A percentile compares a stretch with the other conserved stretches of the same genome.
Conservation (phyloP, 2,797 vertebrate species). For the Sparidentex hasta region DNA sequence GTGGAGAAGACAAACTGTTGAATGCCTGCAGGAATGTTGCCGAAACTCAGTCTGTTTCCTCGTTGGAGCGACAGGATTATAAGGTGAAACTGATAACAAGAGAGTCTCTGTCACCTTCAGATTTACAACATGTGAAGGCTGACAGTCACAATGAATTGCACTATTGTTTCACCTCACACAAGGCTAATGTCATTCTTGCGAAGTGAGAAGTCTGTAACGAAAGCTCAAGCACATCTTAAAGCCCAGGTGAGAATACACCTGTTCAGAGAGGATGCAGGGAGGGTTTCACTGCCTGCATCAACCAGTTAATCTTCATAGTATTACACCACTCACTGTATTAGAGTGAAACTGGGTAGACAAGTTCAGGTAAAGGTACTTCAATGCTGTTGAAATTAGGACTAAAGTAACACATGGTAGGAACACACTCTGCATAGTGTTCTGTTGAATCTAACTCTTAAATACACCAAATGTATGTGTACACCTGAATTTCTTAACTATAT, state of each 20-base stretch:
- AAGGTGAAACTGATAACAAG: conserved; percentile 30
- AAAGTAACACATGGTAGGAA: background rate
- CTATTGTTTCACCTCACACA: conserved; percentile 23
- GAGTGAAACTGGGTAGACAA: background rate
- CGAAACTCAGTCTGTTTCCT: background rate
- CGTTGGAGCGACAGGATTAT: conserved; percentile 30
- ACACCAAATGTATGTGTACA: background rate
- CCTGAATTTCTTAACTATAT: no score
- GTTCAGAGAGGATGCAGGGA: background rate
- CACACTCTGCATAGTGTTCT: fast-evolving
- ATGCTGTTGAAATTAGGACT: background rate
- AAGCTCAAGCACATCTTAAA: background rate
- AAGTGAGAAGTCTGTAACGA: conserved; percentile 6
- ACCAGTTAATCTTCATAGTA: background rate
- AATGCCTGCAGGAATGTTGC: background rate
- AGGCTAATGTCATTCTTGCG: conserved; percentile 17
- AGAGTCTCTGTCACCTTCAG: conserved; percentile 18
- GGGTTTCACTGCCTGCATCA: conserved; percentile 10
- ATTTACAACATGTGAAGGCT: background rate
- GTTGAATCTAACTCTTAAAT: background rate
- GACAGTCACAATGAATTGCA: conserved; percentile 5
- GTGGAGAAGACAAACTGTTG: background rate
- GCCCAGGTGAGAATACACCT: conserved; percentile 27
- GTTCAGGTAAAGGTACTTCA: background rate
- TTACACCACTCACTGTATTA: background rate